Percentiles rank a stretch among this genome's conserved stretches.
These are phyloP conservation scores for Stenchaetothrips biformis DNA, from an alignment of 2,888 invertebrate genomes.

Conservation along the genomic window DNA sequence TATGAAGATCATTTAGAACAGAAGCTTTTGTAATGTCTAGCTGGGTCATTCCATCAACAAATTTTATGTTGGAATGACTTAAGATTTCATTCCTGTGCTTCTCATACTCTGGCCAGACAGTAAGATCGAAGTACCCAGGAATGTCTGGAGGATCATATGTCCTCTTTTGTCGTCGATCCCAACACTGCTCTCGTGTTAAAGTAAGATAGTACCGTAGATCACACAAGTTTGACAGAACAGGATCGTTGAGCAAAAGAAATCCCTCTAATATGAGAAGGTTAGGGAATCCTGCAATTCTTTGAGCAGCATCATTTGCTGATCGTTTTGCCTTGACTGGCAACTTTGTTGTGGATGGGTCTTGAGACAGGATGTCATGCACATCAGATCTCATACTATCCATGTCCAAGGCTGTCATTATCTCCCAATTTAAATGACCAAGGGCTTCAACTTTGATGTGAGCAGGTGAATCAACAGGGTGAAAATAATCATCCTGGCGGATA, in stretches of 20 bases:
- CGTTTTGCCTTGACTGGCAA: neutral
- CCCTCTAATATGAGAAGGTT: constrained; percentile 66
- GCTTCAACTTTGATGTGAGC: constrained; percentile 59
- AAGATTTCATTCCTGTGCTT: constrained; percentile 37
- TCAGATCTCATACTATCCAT: constrained; percentile 66
- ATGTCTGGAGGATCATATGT: constrained; percentile 83
- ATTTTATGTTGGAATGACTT: neutral
- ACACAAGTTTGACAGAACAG: constrained; percentile 61
- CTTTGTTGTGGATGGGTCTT: neutral
- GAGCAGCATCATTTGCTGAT: neutral
- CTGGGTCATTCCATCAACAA: neutral
- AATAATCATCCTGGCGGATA: constrained; percentile 73
- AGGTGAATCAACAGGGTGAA: constrained; percentile 60
- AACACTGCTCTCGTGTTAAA: constrained; percentile 63
- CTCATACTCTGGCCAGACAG: constrained; percentile 87
- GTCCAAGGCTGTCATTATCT: constrained; percentile 64
- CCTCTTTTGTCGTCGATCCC: constrained; percentile 55
- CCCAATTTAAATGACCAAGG: constrained; percentile 72
- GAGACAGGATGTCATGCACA: constrained; percentile 44
- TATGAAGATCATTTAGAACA: no score
- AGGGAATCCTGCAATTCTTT: constrained; percentile 26
- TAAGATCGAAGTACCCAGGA: constrained; percentile 78
- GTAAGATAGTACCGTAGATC: constrained; percentile 70
- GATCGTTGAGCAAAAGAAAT: constrained; percentile 67
- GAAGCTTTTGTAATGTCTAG: no score